phyloP scores from a whole-genome alignment of 64 coral and sea anemone species.

The Dendronephthya gigantea region DNA sequence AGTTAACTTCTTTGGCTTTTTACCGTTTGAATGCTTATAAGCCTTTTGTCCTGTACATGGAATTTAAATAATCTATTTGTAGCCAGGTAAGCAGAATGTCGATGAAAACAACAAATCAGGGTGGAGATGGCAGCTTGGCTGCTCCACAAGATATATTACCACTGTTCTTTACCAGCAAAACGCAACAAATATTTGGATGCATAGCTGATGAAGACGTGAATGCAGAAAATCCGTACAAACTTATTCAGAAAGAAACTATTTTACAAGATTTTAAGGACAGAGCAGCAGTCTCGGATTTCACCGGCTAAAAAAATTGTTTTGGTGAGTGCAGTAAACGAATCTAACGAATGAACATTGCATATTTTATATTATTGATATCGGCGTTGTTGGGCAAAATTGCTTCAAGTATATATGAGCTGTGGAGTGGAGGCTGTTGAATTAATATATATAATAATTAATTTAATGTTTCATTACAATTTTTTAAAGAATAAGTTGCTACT shows the following conservation, averaged over 20 bases:
- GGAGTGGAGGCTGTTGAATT: too few relatives aligned
- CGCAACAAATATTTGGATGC: constrained; percentile 94
- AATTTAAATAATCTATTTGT: not conserved
- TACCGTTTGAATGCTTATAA: too few relatives aligned
- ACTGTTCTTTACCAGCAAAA: constrained; percentile 97
- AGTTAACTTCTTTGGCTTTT: too few relatives aligned
- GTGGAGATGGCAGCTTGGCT: not conserved
- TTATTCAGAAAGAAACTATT: constrained; percentile 68
- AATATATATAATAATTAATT: too few relatives aligned
- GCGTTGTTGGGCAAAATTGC: too few relatives aligned
- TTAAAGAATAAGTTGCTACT: too few relatives aligned
- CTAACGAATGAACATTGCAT: too few relatives aligned
- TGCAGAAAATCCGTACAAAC: constrained; percentile 75
- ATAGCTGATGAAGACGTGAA: constrained; percentile 90
- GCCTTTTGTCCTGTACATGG: not conserved
- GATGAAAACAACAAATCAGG: not conserved
- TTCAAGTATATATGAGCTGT: too few relatives aligned
- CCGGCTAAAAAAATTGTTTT: constrained; percentile 81
- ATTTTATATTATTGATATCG: too few relatives aligned
- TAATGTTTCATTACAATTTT: too few relatives aligned
- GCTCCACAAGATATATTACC: constrained; percentile 61
- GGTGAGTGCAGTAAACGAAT: too few relatives aligned
- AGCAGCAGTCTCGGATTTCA: constrained; percentile 94
- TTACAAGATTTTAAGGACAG: constrained; percentile 85
- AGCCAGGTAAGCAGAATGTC: not conserved